phyloP scores from a whole-genome alignment of 2,113 vertebrate species.

The Progne subis region DNA sequence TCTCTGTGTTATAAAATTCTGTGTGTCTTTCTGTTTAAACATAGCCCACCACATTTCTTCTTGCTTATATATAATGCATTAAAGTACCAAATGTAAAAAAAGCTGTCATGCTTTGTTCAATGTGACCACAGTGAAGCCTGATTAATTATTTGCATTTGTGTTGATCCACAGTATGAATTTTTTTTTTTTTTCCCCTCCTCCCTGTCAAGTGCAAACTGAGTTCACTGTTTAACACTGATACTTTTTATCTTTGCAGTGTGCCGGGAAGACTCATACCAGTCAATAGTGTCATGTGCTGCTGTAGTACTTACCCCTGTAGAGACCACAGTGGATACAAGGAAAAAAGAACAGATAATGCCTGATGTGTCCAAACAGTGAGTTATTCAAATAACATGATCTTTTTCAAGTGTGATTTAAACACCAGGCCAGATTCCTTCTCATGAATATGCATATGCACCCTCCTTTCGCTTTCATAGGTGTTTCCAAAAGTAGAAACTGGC shows the following conservation, averaged over 20 bases:
- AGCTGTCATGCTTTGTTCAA: not conserved
- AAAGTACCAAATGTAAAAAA: not conserved
- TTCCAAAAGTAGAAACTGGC: not conserved
- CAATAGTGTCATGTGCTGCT: slow-evolving; percentile 88
- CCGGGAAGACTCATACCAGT: slow-evolving; percentile 91
- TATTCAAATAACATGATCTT: not conserved
- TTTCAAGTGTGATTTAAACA: not conserved
- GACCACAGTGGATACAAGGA: slow-evolving; percentile 73
- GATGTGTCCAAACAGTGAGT: slow-evolving; percentile 86
- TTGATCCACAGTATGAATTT: not conserved
- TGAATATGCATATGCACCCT: not conserved
- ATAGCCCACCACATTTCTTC: not conserved
- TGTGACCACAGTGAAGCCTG: not conserved
- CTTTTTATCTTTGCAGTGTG: slow-evolving; percentile 81
- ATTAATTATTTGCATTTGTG: not conserved
- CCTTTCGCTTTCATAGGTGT: not conserved
- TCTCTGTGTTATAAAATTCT: not conserved
- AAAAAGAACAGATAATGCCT: slow-evolving; percentile 74
- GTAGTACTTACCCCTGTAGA: slow-evolving; percentile 85
- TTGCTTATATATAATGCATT: not conserved
- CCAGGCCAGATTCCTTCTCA: not conserved
- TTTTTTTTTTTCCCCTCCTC: too few species aligned
- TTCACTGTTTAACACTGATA: not conserved
- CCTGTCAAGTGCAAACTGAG: not conserved
- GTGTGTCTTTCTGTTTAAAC: not conserved